A percentile compares a stretch with the other conserved stretches of the same genome.
Conservation (phyloP, 2,113 vertebrate species). For the Hemiprocne comata region DNA sequence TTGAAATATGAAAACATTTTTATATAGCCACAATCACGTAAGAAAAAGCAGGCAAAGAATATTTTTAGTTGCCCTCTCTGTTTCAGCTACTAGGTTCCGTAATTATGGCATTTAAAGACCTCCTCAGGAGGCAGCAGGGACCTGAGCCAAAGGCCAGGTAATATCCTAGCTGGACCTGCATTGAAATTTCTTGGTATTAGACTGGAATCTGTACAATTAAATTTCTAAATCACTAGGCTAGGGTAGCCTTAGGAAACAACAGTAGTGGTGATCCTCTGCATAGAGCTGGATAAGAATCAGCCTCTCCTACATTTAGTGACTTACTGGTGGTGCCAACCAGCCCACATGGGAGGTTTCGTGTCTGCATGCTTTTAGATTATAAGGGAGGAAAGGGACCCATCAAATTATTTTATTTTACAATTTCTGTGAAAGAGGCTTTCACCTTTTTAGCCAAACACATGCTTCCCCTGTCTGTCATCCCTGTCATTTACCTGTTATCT, state of each 20-base stretch:
- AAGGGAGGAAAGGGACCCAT: not conserved
- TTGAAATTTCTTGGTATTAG: not conserved
- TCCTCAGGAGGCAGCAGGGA: not conserved
- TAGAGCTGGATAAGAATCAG: not conserved
- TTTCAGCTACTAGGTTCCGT: not conserved
- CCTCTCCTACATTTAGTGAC: not conserved
- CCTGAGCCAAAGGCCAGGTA: not conserved
- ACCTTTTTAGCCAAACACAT: not conserved
- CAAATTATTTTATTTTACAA: not conserved
- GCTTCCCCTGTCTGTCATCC: not conserved
- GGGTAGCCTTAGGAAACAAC: not conserved
- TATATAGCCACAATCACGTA: not conserved
- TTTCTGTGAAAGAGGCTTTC: not conserved
- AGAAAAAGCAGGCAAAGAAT: not conserved
- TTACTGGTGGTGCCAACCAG: not conserved
- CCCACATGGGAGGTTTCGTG: not conserved
- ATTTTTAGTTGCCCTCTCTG: not conserved
- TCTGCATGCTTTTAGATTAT: not conserved
- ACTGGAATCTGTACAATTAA: not conserved
- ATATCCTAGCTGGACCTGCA: not conserved
- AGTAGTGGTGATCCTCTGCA: not conserved
- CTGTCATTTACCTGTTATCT: not conserved
- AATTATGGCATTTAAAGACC: not conserved
- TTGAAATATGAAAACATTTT: constrained; percentile 29
- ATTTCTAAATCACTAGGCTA: not conserved